Conservation (phyloP, 2,888 invertebrate species). For the Thereva unica region DNA sequence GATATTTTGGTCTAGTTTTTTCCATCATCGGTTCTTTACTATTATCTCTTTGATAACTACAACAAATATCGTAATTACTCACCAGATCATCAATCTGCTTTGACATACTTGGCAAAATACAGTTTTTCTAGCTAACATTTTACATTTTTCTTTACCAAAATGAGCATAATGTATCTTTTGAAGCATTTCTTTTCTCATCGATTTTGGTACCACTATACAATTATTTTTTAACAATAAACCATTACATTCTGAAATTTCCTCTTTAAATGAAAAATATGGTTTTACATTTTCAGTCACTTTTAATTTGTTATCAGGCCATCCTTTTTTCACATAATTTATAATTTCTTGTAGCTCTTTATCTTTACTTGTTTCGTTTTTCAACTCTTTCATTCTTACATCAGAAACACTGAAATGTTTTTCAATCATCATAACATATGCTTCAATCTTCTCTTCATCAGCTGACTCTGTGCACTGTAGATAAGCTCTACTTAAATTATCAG, state of each 20-base stretch:
- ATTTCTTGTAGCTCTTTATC: too few relatives aligned
- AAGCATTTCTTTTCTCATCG: constrained; percentile 42
- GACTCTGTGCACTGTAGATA: constrained; percentile 37
- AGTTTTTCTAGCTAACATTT: constrained; percentile 45
- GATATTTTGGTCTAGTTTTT: too few relatives aligned
- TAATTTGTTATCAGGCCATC: constrained; percentile 19
- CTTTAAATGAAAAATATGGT: neutral
- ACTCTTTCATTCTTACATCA: too few relatives aligned
- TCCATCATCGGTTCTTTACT: too few relatives aligned
- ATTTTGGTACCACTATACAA: constrained; percentile 43
- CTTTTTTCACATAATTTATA: constrained; percentile 13
- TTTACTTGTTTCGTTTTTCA: too few relatives aligned
- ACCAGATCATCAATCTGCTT: constrained; percentile 46
- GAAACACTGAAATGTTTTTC: constrained; percentile 32
- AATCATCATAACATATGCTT: constrained; percentile 39
- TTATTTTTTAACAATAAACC: constrained; percentile 38
- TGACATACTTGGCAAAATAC: constrained; percentile 49
- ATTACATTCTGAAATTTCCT: constrained; percentile 9
- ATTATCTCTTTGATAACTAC: too few relatives aligned
- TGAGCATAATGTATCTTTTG: constrained; percentile 48
- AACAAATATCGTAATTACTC: neutral
- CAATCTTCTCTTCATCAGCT: constrained; percentile 31
- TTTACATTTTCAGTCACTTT: constrained; percentile 26
- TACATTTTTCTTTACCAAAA: constrained; percentile 48
- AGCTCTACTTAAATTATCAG: constrained; percentile 46